Evolutionary conservation across 2,113 vertebrate species (phyloP), one percentile per base, ranked within the genome.

Genomic region (Tenebrosternarchus preto): DNA sequence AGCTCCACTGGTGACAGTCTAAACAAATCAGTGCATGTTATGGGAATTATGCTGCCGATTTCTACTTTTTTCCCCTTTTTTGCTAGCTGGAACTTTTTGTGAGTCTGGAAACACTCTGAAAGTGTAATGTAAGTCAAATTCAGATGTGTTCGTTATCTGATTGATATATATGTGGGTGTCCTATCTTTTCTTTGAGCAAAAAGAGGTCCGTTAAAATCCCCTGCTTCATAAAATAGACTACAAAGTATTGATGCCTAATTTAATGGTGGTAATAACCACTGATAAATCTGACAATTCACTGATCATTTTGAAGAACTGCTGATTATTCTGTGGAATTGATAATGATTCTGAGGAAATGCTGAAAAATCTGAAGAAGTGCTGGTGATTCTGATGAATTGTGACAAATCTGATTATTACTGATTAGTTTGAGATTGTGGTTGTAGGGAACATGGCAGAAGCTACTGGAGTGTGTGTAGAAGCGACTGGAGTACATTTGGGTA

Each of bases 91-190:
- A 33, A 36, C 12, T 68, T 68, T 33, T 20, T 36, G 11, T 39
- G 12, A 50, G 15, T 12, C 11, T 50, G 43, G 43, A 68, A 36
- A 22, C 31, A 17, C 19, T 50, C 24, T 15, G 29, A 6, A 31
- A 50, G 53, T 11, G 39, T 29, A 1, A 43, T 43, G 6, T 43
- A 43, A 43, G 50, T 77, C 71, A 36, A 83, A 80, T 22, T 8
- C 53, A 80, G 83, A 82, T 55, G 64, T 39, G n/a, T 80, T 25
- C 72, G 64, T 25, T 84, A 83, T 64, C 73, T 81, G 79, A 90
- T 88, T 87, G 85, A 86, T 87, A 84, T 81, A 77, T 81, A 86
- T 91, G 88, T 86, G 79, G 1, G n/a, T 50, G 43, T 76, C 31
- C 59, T 2, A 31, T 73, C 66, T 82, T 87, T 56, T 84, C 78